Conservation (phyloP, 2,113 vertebrate genomes). For the Phylloscopus trochilus region DNA sequence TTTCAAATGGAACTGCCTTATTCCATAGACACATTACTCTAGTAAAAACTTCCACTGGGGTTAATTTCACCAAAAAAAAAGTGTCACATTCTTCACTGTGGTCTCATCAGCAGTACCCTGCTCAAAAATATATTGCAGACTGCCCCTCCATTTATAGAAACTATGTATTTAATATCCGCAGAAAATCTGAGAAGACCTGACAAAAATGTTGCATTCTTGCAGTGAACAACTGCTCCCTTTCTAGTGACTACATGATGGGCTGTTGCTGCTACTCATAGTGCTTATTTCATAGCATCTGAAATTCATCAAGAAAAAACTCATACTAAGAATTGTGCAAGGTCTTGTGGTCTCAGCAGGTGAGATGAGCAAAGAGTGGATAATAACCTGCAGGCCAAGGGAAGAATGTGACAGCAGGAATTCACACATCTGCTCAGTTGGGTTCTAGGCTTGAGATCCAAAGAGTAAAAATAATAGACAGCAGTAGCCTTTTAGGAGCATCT, state of each 20-base stretch:
- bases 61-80: not conserved
- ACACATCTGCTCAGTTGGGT: not conserved
- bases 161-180: not conserved
- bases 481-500: not conserved
- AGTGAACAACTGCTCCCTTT: not conserved
- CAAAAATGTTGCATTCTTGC: not conserved
- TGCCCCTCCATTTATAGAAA: not conserved
- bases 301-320: not conserved
- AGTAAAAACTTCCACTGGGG: not conserved
- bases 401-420: not conserved
- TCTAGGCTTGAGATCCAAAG: not conserved
- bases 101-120: not conserved
- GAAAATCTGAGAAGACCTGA: not conserved
- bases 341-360: not conserved
- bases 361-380: not conserved
- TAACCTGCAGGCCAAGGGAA: not conserved
- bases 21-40: not conserved
- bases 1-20: not conserved
- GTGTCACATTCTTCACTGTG: not conserved
- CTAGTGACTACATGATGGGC: not conserved
- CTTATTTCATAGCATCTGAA: not conserved
- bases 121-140: not conserved
- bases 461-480: not conserved
- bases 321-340: not conserved
- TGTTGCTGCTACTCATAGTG: not conserved